Base-by-base conservation (phyloP, 1,140 invertebrate genomes). In the Holcopasites calliopsidis region DNA sequence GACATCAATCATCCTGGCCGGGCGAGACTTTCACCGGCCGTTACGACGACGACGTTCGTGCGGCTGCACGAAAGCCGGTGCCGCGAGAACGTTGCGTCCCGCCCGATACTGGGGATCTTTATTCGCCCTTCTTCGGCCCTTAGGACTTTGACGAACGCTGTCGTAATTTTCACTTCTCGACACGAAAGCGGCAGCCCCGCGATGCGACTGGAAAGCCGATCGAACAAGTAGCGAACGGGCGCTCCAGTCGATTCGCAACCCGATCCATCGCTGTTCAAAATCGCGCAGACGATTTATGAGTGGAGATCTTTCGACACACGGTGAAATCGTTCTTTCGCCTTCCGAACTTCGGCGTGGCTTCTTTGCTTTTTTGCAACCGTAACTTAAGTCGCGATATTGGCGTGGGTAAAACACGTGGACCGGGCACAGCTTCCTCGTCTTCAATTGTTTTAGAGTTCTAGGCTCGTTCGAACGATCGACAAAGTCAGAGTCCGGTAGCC, bases 1-100 rank as follows among this genome's bases (percentile, higher is more conserved):
- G 80, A 79, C 80, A 83, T 83, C 80, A 83, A 83, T 83, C 82
- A 83, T 83, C 80, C 76, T 72, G 82, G 76, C 49, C 50, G 49
- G 54, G 64, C 74, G 55, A 65, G 74, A 86, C 82, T 85, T 85
- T 81, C 79, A 83, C 83, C 76, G 64, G 60, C 64, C 52, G 76
- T 76, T 79, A 64, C 76, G 52, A 69, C 66, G 78, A 72, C 73
- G 47, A 61, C 50, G 71, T 68, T 65, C 55, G 62, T 57, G 61
- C 44, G 65, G 55, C 47, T 38, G 42, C 44, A 52, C 77, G 65
- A 54, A 65, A 58, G 38, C 28, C 21, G 16, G 16, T 26, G 33
- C n/a, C 40, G 13, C 44, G n/a, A n/a, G n/a, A 23, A 16, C 38
- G 58, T 42, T 40, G 18, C 33, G 31, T 50, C 16, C 1, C 28